These are phyloP conservation scores for Xiphophorus maculatus DNA, from an alignment of 2,113 vertebrate species.

Conservation along the genomic window DNA sequence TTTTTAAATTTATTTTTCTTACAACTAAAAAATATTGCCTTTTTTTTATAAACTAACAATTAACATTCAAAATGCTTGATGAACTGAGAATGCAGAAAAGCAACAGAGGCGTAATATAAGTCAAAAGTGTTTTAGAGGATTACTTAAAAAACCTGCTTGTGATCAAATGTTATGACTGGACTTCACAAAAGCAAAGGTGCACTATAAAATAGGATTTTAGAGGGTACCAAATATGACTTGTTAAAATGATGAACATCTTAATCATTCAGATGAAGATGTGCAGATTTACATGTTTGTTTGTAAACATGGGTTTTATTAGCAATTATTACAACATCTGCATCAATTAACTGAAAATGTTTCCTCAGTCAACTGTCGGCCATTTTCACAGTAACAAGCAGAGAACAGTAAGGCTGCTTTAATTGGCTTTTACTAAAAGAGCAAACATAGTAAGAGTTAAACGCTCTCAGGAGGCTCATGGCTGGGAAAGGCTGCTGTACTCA, in stretches of 20 bases:
- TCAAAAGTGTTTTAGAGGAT: no score
- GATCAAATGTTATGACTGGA: neutral
- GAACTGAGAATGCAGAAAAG: neutral
- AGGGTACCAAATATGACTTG: no score
- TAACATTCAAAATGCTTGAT: neutral
- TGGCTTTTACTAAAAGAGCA: neutral
- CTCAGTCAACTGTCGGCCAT: neutral
- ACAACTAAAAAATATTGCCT: neutral
- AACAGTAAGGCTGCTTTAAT: neutral
- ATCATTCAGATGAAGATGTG: no score
- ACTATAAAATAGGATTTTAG: neutral
- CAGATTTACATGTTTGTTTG: neutral
- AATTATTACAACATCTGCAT: neutral
- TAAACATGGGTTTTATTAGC: neutral
- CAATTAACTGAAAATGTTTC: neutral
- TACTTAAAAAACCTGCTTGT: neutral
- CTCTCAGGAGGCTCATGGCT: no score
- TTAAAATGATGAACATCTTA: neutral
- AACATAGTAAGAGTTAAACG: no score
- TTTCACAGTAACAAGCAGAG: neutral
- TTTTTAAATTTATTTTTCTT: neutral
- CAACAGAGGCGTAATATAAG: neutral
- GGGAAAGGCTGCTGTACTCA: neutral
- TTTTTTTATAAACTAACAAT: neutral
- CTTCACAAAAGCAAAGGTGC: neutral